Conservation (phyloP, 1,140 invertebrate species). For the Dendrolimus punctatus region DNA sequence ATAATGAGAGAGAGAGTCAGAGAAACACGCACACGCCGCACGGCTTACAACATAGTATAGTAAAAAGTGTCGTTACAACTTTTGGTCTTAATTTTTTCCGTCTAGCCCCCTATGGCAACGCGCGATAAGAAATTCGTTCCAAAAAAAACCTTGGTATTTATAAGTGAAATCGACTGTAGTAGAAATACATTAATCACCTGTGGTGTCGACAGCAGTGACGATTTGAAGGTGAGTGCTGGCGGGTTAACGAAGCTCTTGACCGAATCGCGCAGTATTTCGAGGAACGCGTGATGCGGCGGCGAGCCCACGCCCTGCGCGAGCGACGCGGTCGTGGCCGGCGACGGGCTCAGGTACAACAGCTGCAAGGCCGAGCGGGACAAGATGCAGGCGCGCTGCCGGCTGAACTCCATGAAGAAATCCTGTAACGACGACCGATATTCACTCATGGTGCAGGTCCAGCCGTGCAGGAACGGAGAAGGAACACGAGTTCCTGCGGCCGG, state of each 20-base stretch:
- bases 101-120: no score
- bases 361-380: constrained; percentile 94
- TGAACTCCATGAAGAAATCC: constrained; percentile 97
- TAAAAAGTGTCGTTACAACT: no score
- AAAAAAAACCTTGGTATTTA: no score
- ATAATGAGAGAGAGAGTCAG: no score
- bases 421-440: constrained; percentile 43
- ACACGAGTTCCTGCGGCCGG: no score
- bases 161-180: no score
- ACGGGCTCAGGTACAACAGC: constrained; percentile 79
- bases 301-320: constrained; percentile 28
- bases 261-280: constrained; percentile 89
- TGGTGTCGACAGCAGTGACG: constrained; percentile 75
- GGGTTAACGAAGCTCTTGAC: constrained; percentile 91
- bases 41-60: no score
- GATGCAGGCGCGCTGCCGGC: constrained; percentile 90
- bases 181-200: constrained; percentile 54
- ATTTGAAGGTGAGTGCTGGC: constrained; percentile 83
- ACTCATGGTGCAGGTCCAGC: background rate
- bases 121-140: no score
- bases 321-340: constrained; percentile 46
- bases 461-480: no score
- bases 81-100: no score
- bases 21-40: no score
- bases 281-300: constrained; percentile 72